These are phyloP conservation scores for Escarpia spicata DNA, from an alignment of 2,888 invertebrate genomes.

Conservation along the genomic window DNA sequence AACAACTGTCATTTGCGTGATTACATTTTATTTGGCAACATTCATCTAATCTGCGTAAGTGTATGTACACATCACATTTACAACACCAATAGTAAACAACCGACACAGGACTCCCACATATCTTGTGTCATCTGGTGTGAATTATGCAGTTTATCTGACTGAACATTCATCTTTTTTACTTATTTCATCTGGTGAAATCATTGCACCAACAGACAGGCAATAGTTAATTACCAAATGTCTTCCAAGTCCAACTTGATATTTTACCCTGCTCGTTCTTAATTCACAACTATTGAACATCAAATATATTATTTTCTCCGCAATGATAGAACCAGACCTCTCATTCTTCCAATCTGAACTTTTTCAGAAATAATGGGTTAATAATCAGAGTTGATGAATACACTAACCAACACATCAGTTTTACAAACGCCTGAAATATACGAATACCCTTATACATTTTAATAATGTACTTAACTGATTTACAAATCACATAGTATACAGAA, in stretches of 20 bases:
- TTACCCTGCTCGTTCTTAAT: background rate
- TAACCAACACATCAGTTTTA: background rate
- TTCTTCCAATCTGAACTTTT: background rate
- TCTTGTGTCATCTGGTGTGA: background rate
- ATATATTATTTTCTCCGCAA: too few species aligned
- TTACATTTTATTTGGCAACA: background rate
- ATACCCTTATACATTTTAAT: background rate
- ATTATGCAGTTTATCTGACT: background rate
- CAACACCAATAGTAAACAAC: background rate
- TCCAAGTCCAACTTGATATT: background rate
- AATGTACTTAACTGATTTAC: conserved; percentile 4
- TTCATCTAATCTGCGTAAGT: background rate
- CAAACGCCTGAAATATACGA: background rate
- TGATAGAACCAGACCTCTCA: too few species aligned
- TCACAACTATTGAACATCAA: too few species aligned
- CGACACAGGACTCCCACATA: background rate
- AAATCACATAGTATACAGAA: background rate
- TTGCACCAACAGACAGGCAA: background rate
- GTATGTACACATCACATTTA: background rate
- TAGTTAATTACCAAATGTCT: background rate
- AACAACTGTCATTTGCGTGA: background rate
- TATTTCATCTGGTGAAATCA: background rate
- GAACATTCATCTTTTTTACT: background rate
- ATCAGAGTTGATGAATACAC: too few species aligned
- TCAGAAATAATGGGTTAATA: background rate